Evolutionary conservation across 2,113 vertebrate genomes (phyloP).

Genomic region (Bos javanicus): DNA sequence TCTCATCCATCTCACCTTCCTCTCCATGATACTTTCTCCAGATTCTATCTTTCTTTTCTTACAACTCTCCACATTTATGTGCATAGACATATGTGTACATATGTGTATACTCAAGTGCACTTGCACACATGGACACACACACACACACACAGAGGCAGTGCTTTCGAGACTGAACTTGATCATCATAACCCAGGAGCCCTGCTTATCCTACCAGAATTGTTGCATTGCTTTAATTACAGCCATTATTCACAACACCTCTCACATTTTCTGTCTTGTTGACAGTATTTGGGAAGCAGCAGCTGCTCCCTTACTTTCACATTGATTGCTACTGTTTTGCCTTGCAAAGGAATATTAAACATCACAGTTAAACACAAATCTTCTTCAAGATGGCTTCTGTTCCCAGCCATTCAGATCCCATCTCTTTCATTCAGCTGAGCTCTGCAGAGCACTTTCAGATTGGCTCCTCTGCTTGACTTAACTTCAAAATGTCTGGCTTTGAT

Average conservation of each 20-base stretch:
- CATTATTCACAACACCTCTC: constrained; percentile 60
- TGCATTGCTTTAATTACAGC: constrained; percentile 45
- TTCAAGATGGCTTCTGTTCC: constrained; percentile 37
- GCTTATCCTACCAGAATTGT: constrained; percentile 47
- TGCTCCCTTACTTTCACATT: constrained; percentile 60
- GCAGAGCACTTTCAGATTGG: not conserved
- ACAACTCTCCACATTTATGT: not conserved
- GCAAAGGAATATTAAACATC: constrained; percentile 60
- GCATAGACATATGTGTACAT: not conserved
- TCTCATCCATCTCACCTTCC: not conserved
- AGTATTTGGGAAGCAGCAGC: constrained; percentile 64
- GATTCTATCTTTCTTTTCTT: not conserved
- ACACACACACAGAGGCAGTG: not conserved
- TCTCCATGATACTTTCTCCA: not conserved
- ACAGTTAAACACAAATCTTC: constrained; percentile 55
- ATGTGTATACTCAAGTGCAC: not conserved
- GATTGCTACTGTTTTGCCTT: constrained; percentile 69
- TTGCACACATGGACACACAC: not conserved
- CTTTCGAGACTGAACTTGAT: constrained; percentile 42
- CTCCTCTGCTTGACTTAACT: not conserved
- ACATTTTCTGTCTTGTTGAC: constrained; percentile 68
- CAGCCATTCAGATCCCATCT: not conserved
- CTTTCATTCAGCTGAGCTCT: constrained; percentile 9
- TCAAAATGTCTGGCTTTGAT: constrained; percentile 10
- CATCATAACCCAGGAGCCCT: constrained; percentile 40